Conservation (phyloP, 1,140 invertebrate genomes). For the Drosophila oshimai region DNA sequence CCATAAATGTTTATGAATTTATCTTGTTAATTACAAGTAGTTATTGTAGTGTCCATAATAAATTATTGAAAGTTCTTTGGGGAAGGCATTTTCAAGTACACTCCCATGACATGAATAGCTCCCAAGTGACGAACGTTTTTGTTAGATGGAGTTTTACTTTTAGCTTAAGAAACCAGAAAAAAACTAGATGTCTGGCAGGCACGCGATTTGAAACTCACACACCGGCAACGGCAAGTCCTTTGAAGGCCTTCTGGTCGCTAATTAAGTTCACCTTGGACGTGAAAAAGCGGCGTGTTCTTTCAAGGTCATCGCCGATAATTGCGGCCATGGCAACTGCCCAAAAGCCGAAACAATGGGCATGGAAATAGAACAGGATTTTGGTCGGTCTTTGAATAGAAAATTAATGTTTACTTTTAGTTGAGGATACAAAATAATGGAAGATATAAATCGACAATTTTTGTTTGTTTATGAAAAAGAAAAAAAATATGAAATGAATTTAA, state of each 20-base stretch:
- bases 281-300: constrained; percentile 40
- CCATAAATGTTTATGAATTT: too few species aligned
- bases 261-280: constrained; percentile 66
- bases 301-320: constrained; percentile 70
- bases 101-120: neutral
- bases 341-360: constrained; percentile 22
- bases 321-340: constrained; percentile 28
- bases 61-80: constrained; percentile 1
- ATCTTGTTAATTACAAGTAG: too few species aligned
- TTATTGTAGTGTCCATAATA: neutral
- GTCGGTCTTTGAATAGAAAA: neutral
- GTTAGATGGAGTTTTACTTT: constrained; percentile 33
- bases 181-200: constrained; percentile 31
- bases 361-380: constrained; percentile 5
- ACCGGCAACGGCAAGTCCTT: constrained; percentile 39
- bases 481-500: neutral
- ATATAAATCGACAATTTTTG: neutral
- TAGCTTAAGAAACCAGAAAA: constrained; percentile 3
- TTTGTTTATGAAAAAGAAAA: neutral
- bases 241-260: constrained; percentile 40
- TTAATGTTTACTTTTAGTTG: constrained; percentile 3
- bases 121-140: neutral
- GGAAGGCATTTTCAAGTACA: constrained; percentile 2
- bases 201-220: constrained; percentile 57
- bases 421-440: constrained; percentile 1